A percentile compares a stretch with the other conserved stretches of the same genome.
These are phyloP conservation scores for Anseranas semipalmata DNA, from an alignment of 2,113 vertebrate species.

Conservation along the genomic window DNA sequence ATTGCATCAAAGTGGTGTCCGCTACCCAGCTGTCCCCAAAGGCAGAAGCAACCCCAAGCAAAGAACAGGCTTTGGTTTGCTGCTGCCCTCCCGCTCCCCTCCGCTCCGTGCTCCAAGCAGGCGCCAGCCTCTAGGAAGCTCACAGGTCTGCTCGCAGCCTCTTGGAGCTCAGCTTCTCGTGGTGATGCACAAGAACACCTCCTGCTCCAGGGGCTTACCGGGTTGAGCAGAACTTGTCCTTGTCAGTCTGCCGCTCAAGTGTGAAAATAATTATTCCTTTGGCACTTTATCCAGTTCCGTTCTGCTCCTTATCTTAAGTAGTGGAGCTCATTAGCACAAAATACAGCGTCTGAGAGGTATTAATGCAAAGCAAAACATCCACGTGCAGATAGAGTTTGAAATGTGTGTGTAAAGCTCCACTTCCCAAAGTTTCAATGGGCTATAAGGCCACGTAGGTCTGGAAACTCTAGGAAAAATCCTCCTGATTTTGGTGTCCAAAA, in stretches of 20 bases:
- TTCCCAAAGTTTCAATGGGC: neutral
- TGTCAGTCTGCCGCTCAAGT: slow-evolving; percentile 17
- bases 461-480: neutral
- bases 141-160: neutral
- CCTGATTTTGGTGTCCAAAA: neutral
- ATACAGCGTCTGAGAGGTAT: neutral
- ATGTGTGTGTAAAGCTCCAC: neutral
- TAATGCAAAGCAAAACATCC: neutral
- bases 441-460: neutral
- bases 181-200: neutral
- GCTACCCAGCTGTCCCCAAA: neutral
- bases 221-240: slow-evolving; percentile 3
- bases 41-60: neutral
- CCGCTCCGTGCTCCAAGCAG: neutral
- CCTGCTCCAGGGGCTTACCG: neutral
- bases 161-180: neutral
- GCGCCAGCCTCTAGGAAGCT: neutral
- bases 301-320: neutral
- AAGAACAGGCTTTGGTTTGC: neutral
- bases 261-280: slow-evolving; percentile 34
- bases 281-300: neutral
- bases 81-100: neutral
- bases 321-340: slow-evolving; percentile 11
- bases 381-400: neutral
- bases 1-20: neutral